Evolutionary conservation across 1,140 invertebrate genomes (phyloP), one percentile per base, ranked within the genome.

Genomic region (Tetramorium alpestre): DNA sequence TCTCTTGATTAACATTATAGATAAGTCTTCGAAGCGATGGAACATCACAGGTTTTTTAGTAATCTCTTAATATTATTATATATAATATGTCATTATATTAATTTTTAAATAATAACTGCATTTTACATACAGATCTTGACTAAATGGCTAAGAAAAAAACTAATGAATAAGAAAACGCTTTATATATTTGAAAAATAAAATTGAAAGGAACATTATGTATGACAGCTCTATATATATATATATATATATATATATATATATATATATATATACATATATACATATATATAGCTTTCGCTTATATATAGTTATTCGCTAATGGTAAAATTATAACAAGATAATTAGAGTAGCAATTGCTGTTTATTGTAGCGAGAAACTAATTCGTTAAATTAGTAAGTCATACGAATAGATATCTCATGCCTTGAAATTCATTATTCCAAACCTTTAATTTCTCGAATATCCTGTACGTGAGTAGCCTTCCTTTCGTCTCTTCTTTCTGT

Each of bases 361-460:
- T 54, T 51, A 85, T 87, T 85, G 76, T 51, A 58, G 22, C 16
- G 25, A 72, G 3, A 44, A 69, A 22, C 28, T 67, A 70, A 82
- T 82, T 88, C 11, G 16, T 88, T 6, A 64, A 38, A 65, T 88
- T 77, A 11, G 8, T 70, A 33, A 44, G 60, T 85, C 5, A 58
- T 85, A 65, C 28, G 16, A 90, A 85, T 60, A 73, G 33, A 13
- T 89, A 85, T 81, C 22, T 47, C 92, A 93, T 93, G 92, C 93
- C 90, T 69, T 77, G 65, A 90, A 93, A 87, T 54, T 91, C 73
- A 85, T 89, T 88, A 84, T 86, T 86, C 89, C 94, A 94, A 95
- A 95, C 95, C 95, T 95, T 95, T 93, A 92, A 93, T 95, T 93
- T 95, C 93, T 88, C 90, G 94, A 95, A 95, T 91, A 95, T 95